phyloP scores from a whole-genome alignment of 2,797 vertebrate genomes.

The Anguilla obscura region DNA sequence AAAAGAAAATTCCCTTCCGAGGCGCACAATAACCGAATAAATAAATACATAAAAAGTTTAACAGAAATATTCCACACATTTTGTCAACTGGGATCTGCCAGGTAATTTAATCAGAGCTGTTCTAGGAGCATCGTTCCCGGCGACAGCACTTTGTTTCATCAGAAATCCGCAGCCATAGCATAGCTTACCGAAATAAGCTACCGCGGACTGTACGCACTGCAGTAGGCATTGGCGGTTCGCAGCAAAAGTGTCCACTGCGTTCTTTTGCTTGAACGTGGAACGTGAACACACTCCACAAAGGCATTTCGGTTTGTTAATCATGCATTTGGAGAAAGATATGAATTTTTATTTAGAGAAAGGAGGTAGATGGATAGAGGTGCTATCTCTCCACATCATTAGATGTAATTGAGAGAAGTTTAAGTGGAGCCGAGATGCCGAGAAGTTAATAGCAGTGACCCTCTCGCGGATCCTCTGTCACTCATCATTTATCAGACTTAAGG shows the following conservation, averaged over 20 bases:
- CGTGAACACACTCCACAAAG: slow-evolving; percentile 22
- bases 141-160: not conserved
- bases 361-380: slow-evolving; percentile 56
- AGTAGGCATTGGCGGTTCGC: slow-evolving; percentile 66
- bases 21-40: not conserved
- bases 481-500: slow-evolving; percentile 79
- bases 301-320: slow-evolving; percentile 29
- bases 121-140: not conserved
- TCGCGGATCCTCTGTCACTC: slow-evolving; percentile 74
- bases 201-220: slow-evolving; percentile 7
- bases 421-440: slow-evolving; percentile 70
- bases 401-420: slow-evolving; percentile 78
- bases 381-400: slow-evolving; percentile 64
- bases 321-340: slow-evolving; percentile 36
- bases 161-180: slow-evolving; percentile 1
- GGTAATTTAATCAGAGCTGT: not conserved
- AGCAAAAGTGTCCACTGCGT: slow-evolving; percentile 60
- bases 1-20: not conserved
- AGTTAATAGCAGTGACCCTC: slow-evolving; percentile 79
- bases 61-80: not conserved
- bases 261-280: slow-evolving; percentile 45
- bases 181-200: not conserved
- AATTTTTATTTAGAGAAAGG: slow-evolving; percentile 44
- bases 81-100: not conserved
- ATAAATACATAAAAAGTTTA: not conserved